Evolutionary conservation across 2,113 vertebrate genomes (phyloP).

Genomic region (Catharus fuscescens): DNA sequence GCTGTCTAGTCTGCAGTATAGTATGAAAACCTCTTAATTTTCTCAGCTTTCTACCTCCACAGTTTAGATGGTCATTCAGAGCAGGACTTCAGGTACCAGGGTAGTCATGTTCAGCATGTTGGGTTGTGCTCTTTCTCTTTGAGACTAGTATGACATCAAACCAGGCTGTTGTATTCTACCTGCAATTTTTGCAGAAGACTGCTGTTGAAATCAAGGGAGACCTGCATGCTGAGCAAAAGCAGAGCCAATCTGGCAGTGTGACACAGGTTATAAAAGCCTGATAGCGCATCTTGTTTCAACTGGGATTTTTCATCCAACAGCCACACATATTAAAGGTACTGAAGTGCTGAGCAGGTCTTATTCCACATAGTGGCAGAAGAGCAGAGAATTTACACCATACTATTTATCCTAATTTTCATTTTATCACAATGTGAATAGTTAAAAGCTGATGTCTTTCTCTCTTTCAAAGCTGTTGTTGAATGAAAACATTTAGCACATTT

Average conservation of each 20-base stretch:
- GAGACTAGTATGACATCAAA: not conserved
- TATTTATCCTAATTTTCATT: not conserved
- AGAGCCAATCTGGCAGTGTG: not conserved
- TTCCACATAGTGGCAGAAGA: slow-evolving; percentile 31
- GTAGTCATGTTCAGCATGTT: not conserved
- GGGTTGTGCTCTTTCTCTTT: not conserved
- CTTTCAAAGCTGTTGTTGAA: slow-evolving; percentile 21
- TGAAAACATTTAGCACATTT: slow-evolving; percentile 17
- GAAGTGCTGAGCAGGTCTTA: not conserved
- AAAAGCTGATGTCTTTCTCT: not conserved
- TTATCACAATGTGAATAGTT: not conserved
- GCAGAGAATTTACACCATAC: not conserved
- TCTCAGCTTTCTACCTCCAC: not conserved
- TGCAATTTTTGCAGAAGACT: not conserved
- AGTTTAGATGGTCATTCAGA: not conserved
- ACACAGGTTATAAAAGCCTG: not conserved
- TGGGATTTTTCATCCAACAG: not conserved
- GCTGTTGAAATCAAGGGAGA: not conserved
- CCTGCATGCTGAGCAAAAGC: not conserved
- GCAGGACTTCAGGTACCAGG: not conserved
- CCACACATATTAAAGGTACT: not conserved
- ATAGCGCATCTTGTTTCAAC: not conserved
- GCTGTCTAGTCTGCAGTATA: not conserved
- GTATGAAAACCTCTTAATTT: not conserved
- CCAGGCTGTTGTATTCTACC: not conserved